Evolutionary conservation across 2,797 vertebrate genomes (phyloP), one percentile per base, ranked within the genome.

Genomic region (Sciaenops ocellatus): DNA sequence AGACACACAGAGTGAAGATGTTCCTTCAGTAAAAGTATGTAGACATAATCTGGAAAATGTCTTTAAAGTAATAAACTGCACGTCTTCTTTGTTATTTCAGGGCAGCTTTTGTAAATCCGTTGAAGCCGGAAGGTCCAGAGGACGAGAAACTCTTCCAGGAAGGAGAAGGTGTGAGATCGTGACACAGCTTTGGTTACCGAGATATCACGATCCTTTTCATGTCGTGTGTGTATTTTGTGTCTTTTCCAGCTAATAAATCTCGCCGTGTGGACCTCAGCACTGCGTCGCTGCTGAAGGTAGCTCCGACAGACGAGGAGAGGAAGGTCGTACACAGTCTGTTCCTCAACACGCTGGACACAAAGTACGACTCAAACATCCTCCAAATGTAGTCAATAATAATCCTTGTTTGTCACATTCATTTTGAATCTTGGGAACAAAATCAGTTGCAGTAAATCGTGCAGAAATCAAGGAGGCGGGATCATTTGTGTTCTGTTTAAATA

Each of bases 231-330:
- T 67, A 4, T 44, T 9, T 4, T 59, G 11, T 44, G 3, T 78
- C 15, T 8, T 65, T 22, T 55, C 42, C 80, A 99, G 98, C 94
- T 12, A 99, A 99, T 86, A 99, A 97, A 85, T 85, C 76, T 1
- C 96, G 95, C 15, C 96, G 98, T 1, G 91, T 97, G 73, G 96
- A 96, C 69, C 94, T 98, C 84, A 97, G 93, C 76, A 97, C 96
- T 0, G 90, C 93, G 0, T 99, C 98, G 0, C 94, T 99, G 85
- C 92, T 99, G 87, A 99, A 98, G 92, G 96, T 97, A 85, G 98
- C 98, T 73, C 98, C 98, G 3, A 96, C 95, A 11, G 95, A 95
- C 13, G 96, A 98, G n/a, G 98, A 99, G 95, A 97, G 97, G 90
- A 97, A 94, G 30, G 76, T 97, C 69, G 73, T 99, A 3, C 98